phyloP scores from a whole-genome alignment of 1,140 invertebrate species.

The Trissolcus basalis region DNA sequence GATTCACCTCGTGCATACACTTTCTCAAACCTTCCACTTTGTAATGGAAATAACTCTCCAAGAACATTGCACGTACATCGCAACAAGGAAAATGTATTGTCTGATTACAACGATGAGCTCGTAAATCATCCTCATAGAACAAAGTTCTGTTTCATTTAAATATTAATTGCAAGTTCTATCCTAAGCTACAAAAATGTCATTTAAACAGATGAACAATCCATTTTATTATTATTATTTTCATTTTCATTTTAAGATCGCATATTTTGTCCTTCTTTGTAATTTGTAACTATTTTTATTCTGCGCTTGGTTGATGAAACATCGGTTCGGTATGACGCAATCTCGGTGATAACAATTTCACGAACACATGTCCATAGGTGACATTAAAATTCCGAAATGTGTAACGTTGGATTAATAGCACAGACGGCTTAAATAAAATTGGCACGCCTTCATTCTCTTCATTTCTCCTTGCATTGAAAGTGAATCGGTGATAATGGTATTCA shows the following conservation, averaged over 20 bases:
- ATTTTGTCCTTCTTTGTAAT: no score
- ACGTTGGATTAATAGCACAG: slow-evolving; percentile 20
- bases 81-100: slow-evolving; percentile 17
- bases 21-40: slow-evolving; percentile 32
- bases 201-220: no score
- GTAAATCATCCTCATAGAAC: slow-evolving; percentile 8
- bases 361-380: slow-evolving; percentile 30
- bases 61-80: slow-evolving; percentile 30
- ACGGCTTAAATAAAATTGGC: slow-evolving; percentile 48
- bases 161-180: no score
- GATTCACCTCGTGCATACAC: no score
- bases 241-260: no score
- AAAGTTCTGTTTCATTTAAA: background rate
- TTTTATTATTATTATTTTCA: no score
- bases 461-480: slow-evolving; percentile 63
- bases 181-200: no score
- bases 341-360: slow-evolving; percentile 25
- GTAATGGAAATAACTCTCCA: slow-evolving; percentile 55
- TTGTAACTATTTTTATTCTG: no score
- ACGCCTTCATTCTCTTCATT: slow-evolving; percentile 52
- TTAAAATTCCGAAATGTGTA: slow-evolving; percentile 46
- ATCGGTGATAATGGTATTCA: slow-evolving; percentile 64
- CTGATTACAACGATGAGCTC: slow-evolving; percentile 27
- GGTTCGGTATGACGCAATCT: slow-evolving; percentile 13
- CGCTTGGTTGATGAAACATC: background rate